Evolutionary conservation across 2,113 vertebrate genomes (phyloP), one percentile per base, ranked within the genome.

Genomic region (Probosciger aterrimus): DNA sequence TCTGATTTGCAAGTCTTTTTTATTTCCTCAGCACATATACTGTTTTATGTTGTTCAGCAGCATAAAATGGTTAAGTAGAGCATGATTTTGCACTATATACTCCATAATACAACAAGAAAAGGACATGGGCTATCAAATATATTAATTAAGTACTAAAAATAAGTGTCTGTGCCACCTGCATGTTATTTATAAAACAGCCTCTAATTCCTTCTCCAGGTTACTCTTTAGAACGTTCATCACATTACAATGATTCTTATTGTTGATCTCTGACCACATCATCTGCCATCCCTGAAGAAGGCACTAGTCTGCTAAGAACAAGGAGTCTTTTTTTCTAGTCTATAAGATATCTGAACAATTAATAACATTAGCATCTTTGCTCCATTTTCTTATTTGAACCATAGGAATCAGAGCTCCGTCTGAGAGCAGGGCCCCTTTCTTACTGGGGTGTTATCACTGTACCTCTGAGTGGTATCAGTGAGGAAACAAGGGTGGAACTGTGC

Each of bases 1-100:
- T 70, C 90, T 93, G 79, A 85, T 52, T 95, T 73, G 75, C 55
- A 76, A 71, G 53, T 71, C 70, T 25, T 77, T 95, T 90, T 91
- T 81, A 80, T 92, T 92, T 95, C 49, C 44, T 77, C 50, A 77
- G 12, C 28, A 69, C 2, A 30, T 28, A 62, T 31, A 77, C 39
- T 50, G 46, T 22, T 82, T 92, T 75, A 33, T 9, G 10, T 52
- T 93, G 69, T 44, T 89, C 24, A 86, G 75, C 22, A 75, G 41
- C 53, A 86, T 24, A 63, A 94, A 88, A 86, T 37, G 23, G 78
- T 86, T 91, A 91, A 91, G 46, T 59, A 63, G 39, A 46, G 8
- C 10, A 35, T 44, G 19, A 0, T 62, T 91, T 65, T 82, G 7
- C 10, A 46, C 20, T 71, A 25, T 31, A 47, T 60, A 57, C 6